phyloP scores from a whole-genome alignment of 2,113 vertebrate species.

The Aythya baeri region DNA sequence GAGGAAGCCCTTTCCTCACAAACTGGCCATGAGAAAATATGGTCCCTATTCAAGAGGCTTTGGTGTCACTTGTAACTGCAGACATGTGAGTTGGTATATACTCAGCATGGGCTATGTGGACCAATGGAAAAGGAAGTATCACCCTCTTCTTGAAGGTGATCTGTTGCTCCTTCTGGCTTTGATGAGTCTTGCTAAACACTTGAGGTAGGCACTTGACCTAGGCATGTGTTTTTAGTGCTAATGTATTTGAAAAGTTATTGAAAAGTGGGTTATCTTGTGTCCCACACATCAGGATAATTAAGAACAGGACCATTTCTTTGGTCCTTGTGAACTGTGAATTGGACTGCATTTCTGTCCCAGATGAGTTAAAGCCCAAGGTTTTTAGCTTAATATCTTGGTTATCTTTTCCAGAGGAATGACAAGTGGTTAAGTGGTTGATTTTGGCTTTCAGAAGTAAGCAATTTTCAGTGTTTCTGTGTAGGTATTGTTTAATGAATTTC shows the following conservation, averaged over 20 bases:
- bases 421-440: neutral
- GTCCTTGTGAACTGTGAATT: neutral
- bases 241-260: neutral
- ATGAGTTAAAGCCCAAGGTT: neutral
- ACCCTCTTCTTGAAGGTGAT: neutral
- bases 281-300: neutral
- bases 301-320: neutral
- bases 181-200: neutral
- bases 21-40: neutral
- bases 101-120: neutral
- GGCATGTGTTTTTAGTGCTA: neutral
- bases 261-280: neutral
- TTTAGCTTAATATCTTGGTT: neutral
- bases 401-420: neutral
- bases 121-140: neutral
- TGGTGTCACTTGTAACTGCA: neutral
- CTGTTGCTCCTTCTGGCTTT: neutral
- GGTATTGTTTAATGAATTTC: neutral
- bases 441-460: neutral
- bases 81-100: fast-evolving
- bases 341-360: neutral
- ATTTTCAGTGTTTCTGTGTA: neutral
- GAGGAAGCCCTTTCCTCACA: neutral
- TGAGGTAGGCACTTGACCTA: neutral
- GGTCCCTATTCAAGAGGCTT: neutral